These are phyloP conservation scores for Syngnathus floridae DNA, from an alignment of 2,113 vertebrate genomes.

Conservation along the genomic window DNA sequence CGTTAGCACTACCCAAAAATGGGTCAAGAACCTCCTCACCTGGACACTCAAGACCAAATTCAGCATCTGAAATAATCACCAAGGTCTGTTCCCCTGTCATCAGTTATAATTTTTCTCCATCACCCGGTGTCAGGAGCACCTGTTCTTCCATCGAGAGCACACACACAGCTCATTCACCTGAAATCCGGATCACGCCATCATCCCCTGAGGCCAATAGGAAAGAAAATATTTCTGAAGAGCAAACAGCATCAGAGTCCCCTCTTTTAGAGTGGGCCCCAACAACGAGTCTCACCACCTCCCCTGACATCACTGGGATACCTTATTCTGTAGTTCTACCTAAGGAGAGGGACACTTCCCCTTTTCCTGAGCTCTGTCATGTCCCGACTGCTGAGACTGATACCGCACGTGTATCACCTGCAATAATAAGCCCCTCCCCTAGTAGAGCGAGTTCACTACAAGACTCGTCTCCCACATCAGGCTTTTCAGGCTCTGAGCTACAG, in stretches of 20 bases:
- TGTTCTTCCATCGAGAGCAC: slow-evolving; percentile 33
- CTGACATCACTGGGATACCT: slow-evolving; percentile 52
- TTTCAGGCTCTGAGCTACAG: slow-evolving; percentile 12
- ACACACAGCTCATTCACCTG: slow-evolving; percentile 51
- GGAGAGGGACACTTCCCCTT: slow-evolving; percentile 32
- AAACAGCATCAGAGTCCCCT: slow-evolving; percentile 22
- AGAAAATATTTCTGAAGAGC: slow-evolving; percentile 14
- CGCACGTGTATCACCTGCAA: slow-evolving; percentile 25
- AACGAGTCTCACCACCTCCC: slow-evolving; percentile 40
- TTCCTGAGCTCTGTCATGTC: slow-evolving; percentile 36
- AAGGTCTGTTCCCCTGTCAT: slow-evolving; percentile 29
- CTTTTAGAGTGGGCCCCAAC: slow-evolving; percentile 15
- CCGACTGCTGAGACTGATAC: slow-evolving; percentile 26
- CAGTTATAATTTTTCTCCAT: slow-evolving; percentile 46
- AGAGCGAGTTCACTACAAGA: slow-evolving; percentile 5
- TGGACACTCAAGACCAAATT: slow-evolving; percentile 17
- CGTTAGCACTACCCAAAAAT: slow-evolving; percentile 7
- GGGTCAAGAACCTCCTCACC: slow-evolving; percentile 42
- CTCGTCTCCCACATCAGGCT: slow-evolving; percentile 18
- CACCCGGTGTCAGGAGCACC: slow-evolving; percentile 24
- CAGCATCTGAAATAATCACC: slow-evolving; percentile 20
- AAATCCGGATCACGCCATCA: slow-evolving; percentile 57
- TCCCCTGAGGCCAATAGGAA: slow-evolving; percentile 45
- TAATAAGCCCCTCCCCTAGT: slow-evolving; percentile 20
- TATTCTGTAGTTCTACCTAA: slow-evolving; percentile 51